Conservation (phyloP, 2,113 vertebrate species). For the Sinocyclocheilus maitianheensis region DNA sequence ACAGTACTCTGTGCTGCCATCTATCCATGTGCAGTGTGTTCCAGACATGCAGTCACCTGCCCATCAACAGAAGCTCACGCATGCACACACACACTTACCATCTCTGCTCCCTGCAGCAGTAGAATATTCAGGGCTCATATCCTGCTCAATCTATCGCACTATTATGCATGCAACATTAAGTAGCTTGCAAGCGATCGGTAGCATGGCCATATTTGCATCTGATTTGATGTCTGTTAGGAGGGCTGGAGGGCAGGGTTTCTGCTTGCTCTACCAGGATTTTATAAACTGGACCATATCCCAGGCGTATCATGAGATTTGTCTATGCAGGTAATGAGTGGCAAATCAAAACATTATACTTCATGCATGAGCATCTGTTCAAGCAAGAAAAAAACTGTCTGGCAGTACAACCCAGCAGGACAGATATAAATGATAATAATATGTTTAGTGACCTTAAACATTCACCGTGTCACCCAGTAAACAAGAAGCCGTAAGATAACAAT, state of each 20-base stretch:
- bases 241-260: constrained; percentile 37
- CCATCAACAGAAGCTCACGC: constrained; percentile 61
- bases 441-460: constrained; percentile 5
- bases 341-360: constrained; percentile 15
- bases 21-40: constrained; percentile 69
- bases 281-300: constrained; percentile 32
- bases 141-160: constrained; percentile 5
- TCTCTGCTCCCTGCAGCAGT: constrained; percentile 29
- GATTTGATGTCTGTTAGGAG: background rate
- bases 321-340: constrained; percentile 20
- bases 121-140: constrained; percentile 18
- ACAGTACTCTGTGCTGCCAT: constrained; percentile 46
- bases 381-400: background rate
- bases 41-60: constrained; percentile 79
- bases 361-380: background rate
- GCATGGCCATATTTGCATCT: constrained; percentile 37
- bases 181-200: constrained; percentile 33
- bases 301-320: constrained; percentile 19
- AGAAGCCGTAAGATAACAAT: background rate
- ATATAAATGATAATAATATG: background rate
- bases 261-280: constrained; percentile 17
- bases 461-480: background rate
- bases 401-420: background rate
- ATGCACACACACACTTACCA: constrained; percentile 35
- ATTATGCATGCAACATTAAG: constrained; percentile 57